Evolutionary conservation across 2,888 invertebrate species (phyloP).

Genomic region (Coenonympha glycerion): DNA sequence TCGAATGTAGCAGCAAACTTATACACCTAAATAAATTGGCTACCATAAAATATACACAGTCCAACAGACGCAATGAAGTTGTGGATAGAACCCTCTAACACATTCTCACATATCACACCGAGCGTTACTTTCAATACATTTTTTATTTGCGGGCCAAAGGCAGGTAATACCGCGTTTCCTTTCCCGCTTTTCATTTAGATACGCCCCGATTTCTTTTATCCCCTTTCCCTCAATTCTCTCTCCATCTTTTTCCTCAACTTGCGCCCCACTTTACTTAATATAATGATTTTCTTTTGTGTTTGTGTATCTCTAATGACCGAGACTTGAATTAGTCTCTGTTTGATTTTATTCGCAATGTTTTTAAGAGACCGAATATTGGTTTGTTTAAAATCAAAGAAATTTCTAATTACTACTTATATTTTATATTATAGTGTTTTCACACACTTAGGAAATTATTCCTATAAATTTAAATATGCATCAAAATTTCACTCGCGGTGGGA

Average conservation of each 20-base stretch:
- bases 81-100: slow-evolving; percentile 15
- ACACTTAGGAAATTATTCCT: too few relatives aligned
- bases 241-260: slow-evolving; percentile 44
- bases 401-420: too few relatives aligned
- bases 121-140: slow-evolving; percentile 41
- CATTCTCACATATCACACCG: slow-evolving; percentile 47
- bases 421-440: too few relatives aligned
- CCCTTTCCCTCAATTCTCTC: slow-evolving; percentile 45
- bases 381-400: neutral
- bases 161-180: slow-evolving; percentile 42
- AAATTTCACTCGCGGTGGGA: too few relatives aligned
- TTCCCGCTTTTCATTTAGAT: slow-evolving; percentile 51
- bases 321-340: slow-evolving; percentile 25
- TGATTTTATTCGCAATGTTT: slow-evolving; percentile 16
- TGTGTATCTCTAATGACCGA: slow-evolving; percentile 28
- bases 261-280: slow-evolving; percentile 51
- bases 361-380: slow-evolving; percentile 16
- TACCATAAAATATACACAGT: too few relatives aligned
- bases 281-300: slow-evolving; percentile 41
- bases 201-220: slow-evolving; percentile 45
- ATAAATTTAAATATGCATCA: too few relatives aligned
- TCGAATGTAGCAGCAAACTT: too few relatives aligned
- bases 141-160: slow-evolving; percentile 47
- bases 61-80: neutral
- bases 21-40: neutral